Evolutionary conservation across 2,113 vertebrate genomes (phyloP).

Genomic region (Calidris pugnax): DNA sequence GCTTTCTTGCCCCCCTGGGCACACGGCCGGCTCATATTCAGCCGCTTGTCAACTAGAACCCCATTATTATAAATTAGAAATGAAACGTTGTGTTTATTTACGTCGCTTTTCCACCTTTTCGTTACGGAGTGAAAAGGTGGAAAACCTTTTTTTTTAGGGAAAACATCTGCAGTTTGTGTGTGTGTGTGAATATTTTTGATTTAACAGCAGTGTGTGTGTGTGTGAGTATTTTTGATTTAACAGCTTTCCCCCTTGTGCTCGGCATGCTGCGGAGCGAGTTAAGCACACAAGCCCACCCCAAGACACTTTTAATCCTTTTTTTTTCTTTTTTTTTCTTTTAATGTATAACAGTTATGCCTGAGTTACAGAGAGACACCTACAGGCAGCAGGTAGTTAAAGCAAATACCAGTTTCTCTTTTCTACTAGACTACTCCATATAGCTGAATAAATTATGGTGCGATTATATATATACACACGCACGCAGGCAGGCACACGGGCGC

Average conservation of each 20-base stretch:
- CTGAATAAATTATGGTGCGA: conserved; percentile 99
- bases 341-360: conserved; percentile 99
- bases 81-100: background rate
- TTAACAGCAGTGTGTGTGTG: too few relatives aligned
- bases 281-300: background rate
- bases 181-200: too few relatives aligned
- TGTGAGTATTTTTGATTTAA: background rate
- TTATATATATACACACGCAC: conserved; percentile 90
- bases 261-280: background rate
- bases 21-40: too few relatives aligned
- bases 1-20: too few relatives aligned
- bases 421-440: conserved; percentile 98
- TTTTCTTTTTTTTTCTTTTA: conserved; percentile 83
- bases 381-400: conserved; percentile 99
- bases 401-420: conserved; percentile 92
- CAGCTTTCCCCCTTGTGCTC: background rate
- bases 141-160: too few relatives aligned
- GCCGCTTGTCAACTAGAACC: too few relatives aligned
- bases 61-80: too few relatives aligned
- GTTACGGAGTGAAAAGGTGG: too few relatives aligned
- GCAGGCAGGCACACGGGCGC: conserved; percentile 33
- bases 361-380: conserved; percentile 99
- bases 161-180: background rate
- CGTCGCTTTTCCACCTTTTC: background rate
- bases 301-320: conserved; percentile 46